Evolutionary conservation across 2,113 vertebrate genomes (phyloP).

Genomic region (Percina caprodes): DNA sequence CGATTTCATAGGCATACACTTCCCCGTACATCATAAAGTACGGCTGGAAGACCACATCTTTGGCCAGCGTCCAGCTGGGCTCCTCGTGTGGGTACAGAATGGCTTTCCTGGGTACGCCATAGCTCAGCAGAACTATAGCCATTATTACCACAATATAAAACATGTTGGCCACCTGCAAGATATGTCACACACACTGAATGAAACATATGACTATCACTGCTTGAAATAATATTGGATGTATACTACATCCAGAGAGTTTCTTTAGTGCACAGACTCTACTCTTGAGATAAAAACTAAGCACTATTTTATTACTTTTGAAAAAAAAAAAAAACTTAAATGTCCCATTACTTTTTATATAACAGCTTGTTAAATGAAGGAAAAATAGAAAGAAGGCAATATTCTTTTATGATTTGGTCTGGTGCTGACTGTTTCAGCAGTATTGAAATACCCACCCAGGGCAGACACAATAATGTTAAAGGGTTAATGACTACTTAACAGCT

Average conservation of each 20-base stretch:
- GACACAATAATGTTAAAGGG: neutral
- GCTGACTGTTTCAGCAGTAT: neutral
- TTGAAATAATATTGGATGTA: neutral
- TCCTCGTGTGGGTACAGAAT: conserved; percentile 93
- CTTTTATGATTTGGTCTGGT: neutral
- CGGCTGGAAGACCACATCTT: conserved; percentile 97
- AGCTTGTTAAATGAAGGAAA: neutral
- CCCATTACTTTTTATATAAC: neutral
- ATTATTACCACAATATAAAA: conserved; percentile 99
- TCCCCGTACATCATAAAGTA: conserved; percentile 99
- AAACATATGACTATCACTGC: neutral
- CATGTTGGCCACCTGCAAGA: conserved; percentile 98
- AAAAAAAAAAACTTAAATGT: neutral
- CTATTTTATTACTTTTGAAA: neutral
- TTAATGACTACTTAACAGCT: neutral
- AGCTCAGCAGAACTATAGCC: conserved; percentile 96
- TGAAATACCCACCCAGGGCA: conserved; percentile 43
- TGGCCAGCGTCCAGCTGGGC: conserved; percentile 94
- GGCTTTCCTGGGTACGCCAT: conserved; percentile 96
- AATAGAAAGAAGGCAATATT: neutral
- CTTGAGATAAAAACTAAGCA: conserved; percentile 1
- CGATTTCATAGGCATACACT: conserved; percentile 99
- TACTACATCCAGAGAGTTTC: fast-evolving
- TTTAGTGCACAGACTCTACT: neutral
- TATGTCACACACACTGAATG: neutral